phyloP scores from a whole-genome alignment of 2,888 invertebrate genomes.

The Malthinus seriepunctatus region DNA sequence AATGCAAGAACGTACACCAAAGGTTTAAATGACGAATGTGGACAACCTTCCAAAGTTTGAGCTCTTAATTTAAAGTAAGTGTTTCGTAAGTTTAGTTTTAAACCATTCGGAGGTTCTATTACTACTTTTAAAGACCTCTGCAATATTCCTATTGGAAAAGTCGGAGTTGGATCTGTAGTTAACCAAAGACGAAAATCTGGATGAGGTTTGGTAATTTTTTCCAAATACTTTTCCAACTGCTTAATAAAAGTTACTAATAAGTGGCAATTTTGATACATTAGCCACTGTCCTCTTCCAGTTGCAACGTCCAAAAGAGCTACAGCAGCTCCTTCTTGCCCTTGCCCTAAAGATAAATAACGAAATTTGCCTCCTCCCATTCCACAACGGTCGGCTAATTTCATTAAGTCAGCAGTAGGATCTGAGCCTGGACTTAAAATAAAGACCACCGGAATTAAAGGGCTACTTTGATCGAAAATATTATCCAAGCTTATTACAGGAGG shows the following conservation, averaged over 20 bases:
- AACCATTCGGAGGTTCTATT: slow-evolving; percentile 89
- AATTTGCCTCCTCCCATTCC: slow-evolving; percentile 78
- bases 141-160: slow-evolving; percentile 87
- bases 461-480: slow-evolving; percentile 83
- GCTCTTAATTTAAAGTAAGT: slow-evolving; percentile 85
- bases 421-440: slow-evolving; percentile 94
- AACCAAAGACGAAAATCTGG: slow-evolving; percentile 92
- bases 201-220: slow-evolving; percentile 79
- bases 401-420: slow-evolving; percentile 86
- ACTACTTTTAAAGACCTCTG: slow-evolving; percentile 77
- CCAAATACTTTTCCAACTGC: slow-evolving; percentile 81
- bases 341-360: slow-evolving; percentile 87
- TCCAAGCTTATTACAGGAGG: slow-evolving; percentile 86
- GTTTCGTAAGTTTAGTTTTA: slow-evolving; percentile 85
- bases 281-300: slow-evolving; percentile 80
- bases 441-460: slow-evolving; percentile 82
- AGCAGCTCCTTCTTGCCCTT: slow-evolving; percentile 90
- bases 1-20: slow-evolving; percentile 88
- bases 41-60: slow-evolving; percentile 73
- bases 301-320: slow-evolving; percentile 69
- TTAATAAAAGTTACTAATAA: slow-evolving; percentile 78
- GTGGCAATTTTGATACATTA: slow-evolving; percentile 93
- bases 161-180: slow-evolving; percentile 85
- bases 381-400: slow-evolving; percentile 74
- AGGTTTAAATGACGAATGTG: slow-evolving; percentile 77